Percentiles rank a stretch among this genome's conserved stretches.
phyloP scores from a whole-genome alignment of 2,113 vertebrate genomes.

The Cisticola juncidis region DNA sequence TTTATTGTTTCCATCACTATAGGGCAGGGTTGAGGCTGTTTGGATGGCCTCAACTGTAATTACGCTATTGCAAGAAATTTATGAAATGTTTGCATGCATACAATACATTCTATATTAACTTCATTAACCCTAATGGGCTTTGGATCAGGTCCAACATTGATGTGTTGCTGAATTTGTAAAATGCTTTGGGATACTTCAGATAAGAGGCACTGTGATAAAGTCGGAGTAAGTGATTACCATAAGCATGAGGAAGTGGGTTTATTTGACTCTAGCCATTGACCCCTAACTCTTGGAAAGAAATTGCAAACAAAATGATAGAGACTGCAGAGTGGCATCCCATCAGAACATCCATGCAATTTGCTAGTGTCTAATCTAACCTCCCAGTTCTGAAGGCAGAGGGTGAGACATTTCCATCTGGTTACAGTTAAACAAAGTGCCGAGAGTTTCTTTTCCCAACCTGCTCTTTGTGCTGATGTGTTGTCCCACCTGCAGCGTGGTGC shows the following conservation, averaged over 20 bases:
- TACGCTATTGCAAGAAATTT: constrained; percentile 51
- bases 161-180: constrained; percentile 50
- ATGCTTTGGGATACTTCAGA: constrained; percentile 54
- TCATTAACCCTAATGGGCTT: constrained; percentile 18
- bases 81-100: constrained; percentile 48
- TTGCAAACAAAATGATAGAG: constrained; percentile 26
- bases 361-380: neutral
- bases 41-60: constrained; percentile 25
- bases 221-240: constrained; percentile 32
- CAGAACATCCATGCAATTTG: constrained; percentile 5
- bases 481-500: neutral
- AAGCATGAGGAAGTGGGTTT: constrained; percentile 32
- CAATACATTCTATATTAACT: constrained; percentile 56
- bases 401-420: neutral
- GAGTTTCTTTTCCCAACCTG: neutral
- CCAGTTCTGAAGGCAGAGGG: neutral
- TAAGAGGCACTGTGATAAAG: constrained; percentile 65
- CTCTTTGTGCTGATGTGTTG: neutral
- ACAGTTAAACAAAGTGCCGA: neutral
- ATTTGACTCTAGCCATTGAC: constrained; percentile 54
- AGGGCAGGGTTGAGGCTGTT: constrained; percentile 37
- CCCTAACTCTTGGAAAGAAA: constrained; percentile 53
- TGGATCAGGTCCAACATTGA: constrained; percentile 38
- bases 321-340: neutral
- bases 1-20: neutral